Conservation (phyloP, 2,888 invertebrate genomes). For the Himalopsyche kuldschensis region DNA sequence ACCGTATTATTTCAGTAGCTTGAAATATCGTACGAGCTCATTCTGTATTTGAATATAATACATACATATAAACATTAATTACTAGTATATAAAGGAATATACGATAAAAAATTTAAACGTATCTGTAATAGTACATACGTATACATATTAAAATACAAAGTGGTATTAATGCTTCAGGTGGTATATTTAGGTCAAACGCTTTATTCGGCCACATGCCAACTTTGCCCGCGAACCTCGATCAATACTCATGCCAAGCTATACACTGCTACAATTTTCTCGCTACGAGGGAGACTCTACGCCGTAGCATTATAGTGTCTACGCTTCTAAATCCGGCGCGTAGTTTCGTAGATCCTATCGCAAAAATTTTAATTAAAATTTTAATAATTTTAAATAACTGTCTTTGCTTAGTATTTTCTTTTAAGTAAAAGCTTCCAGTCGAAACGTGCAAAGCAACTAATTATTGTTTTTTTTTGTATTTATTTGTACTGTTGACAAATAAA, state of each 20-base stretch:
- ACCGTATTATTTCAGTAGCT: too few species aligned
- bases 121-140: too few species aligned
- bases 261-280: neutral
- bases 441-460: neutral
- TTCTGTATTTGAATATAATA: too few species aligned
- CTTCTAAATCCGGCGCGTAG: neutral
- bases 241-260: neutral
- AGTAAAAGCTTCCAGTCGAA: neutral
- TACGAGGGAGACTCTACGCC: neutral
- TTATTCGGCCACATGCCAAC: neutral
- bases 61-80: too few species aligned
- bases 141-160: neutral
- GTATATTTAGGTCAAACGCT: neutral
- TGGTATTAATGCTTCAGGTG: neutral
- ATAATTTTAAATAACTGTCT: neutral
- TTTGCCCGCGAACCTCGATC: neutral
- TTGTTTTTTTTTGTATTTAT: too few species aligned
- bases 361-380: neutral
- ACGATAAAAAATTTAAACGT: too few species aligned
- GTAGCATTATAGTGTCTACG: neutral
- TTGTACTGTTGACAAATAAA: too few species aligned
- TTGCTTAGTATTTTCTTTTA: neutral
- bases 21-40: too few species aligned
- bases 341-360: neutral
- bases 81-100: too few species aligned